A percentile compares a stretch with the other conserved stretches of the same genome.
These are phyloP conservation scores for Esox lucius DNA, from an alignment of 2,797 vertebrate species.

Conservation along the genomic window DNA sequence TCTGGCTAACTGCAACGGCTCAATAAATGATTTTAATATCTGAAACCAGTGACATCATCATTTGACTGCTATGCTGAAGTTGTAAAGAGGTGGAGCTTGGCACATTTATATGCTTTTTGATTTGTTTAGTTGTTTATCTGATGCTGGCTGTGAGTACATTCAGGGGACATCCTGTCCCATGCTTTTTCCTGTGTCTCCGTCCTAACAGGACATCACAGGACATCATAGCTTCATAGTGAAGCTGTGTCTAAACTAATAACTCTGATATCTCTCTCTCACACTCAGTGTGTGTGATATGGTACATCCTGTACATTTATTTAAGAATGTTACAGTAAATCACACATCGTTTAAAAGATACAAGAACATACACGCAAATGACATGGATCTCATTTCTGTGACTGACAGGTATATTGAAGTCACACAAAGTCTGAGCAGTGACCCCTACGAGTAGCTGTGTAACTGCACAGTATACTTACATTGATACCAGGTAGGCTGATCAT, in stretches of 20 bases:
- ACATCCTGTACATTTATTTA: not conserved
- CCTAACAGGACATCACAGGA: conserved; percentile 66
- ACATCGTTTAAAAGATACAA: not conserved
- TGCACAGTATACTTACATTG: not conserved
- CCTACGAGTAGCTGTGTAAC: not conserved
- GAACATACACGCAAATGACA: not conserved
- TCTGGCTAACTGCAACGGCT: no score
- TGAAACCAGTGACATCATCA: not conserved
- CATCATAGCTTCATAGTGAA: conserved; percentile 55
- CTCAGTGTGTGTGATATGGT: not conserved
- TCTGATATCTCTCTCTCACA: conserved; percentile 16
- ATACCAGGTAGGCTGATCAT: not conserved
- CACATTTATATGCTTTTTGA: conserved; percentile 21
- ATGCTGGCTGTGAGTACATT: conserved; percentile 30
- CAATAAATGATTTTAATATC: no score
- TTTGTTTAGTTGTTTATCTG: conserved; percentile 60
- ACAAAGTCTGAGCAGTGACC: not conserved
- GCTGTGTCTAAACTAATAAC: conserved; percentile 64
- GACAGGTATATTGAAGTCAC: not conserved
- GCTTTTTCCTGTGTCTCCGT: conserved; percentile 67
- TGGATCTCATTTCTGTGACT: not conserved
- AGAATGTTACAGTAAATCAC: not conserved
- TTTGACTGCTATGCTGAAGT: not conserved
- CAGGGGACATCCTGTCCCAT: conserved; percentile 61
- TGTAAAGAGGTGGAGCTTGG: not conserved